Evolutionary conservation across 2,888 invertebrate genomes (phyloP).

Genomic region (Papilio demoleus): DNA sequence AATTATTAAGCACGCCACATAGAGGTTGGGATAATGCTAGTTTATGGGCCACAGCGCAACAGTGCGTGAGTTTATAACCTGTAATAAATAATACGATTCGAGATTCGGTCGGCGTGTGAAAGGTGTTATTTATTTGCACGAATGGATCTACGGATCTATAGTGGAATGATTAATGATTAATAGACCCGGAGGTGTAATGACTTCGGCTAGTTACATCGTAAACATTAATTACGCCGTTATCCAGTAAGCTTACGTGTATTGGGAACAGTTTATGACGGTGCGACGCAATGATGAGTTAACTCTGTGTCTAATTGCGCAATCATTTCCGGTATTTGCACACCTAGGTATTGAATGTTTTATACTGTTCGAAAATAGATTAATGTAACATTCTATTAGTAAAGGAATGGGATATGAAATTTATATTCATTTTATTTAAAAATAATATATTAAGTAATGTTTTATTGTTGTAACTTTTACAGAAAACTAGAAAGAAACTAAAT

Average conservation of each 20-base stretch:
- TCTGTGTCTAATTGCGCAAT: constrained; percentile 34
- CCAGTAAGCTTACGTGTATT: constrained; percentile 39
- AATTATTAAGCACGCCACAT: constrained; percentile 33
- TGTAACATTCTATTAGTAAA: too few relatives aligned
- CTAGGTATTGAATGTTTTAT: background rate
- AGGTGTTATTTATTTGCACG: constrained; percentile 48
- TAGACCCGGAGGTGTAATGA: constrained; percentile 35
- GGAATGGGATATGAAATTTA: too few relatives aligned
- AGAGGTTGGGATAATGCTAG: constrained; percentile 43
- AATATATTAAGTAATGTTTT: too few relatives aligned
- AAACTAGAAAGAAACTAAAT: too few relatives aligned
- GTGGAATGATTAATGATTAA: constrained; percentile 39
- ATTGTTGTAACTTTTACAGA: too few relatives aligned
- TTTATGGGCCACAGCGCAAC: constrained; percentile 46
- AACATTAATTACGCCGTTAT: constrained; percentile 41
- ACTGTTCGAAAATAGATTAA: too few relatives aligned
- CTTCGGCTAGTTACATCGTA: constrained; percentile 36
- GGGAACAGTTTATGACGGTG: constrained; percentile 40
- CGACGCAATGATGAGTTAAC: constrained; percentile 37
- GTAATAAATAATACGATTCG: constrained; percentile 48
- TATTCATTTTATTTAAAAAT: too few relatives aligned
- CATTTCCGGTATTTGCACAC: constrained; percentile 24
- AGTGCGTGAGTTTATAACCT: constrained; percentile 47
- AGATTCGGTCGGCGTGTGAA: constrained; percentile 48
- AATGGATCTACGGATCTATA: constrained; percentile 38